A percentile compares a stretch with the other conserved stretches of the same genome.
Conservation (phyloP, 2,113 vertebrate genomes). For the Emydura subglobosa region DNA sequence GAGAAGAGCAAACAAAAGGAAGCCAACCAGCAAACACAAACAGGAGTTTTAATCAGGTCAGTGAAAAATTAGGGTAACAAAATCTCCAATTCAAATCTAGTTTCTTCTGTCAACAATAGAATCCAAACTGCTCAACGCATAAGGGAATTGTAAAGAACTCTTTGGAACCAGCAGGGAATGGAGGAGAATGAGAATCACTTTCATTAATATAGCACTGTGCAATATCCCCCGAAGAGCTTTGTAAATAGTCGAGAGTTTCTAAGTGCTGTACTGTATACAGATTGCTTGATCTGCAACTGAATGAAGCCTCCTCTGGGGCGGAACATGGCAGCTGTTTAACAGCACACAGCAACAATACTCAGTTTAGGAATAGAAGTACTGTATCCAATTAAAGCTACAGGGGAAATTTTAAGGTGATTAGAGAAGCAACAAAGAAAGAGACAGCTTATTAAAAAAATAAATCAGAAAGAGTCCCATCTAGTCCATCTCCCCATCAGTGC, state of each 20-base stretch:
- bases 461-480: not conserved
- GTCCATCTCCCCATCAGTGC: not conserved
- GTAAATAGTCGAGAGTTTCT: not conserved
- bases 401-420: not conserved
- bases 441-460: not conserved
- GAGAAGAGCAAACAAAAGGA: not conserved
- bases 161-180: not conserved
- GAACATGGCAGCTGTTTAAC: not conserved
- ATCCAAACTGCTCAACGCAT: not conserved
- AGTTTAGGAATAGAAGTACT: not conserved
- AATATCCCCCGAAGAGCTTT: not conserved
- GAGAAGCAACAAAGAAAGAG: not conserved
- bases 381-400: not conserved
- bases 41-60: not conserved
- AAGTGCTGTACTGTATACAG: not conserved
- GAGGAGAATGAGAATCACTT: not conserved
- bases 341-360: not conserved
- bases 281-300: not conserved
- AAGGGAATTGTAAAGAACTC: not conserved
- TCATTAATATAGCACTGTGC: not conserved
- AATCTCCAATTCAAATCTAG: not conserved
- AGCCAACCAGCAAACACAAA: not conserved
- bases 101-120: not conserved
- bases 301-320: not conserved
- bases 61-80: not conserved